These are phyloP conservation scores for Caenorhabditis tropicalis DNA, from an alignment of 1,140 invertebrate species.

Conservation along the genomic window DNA sequence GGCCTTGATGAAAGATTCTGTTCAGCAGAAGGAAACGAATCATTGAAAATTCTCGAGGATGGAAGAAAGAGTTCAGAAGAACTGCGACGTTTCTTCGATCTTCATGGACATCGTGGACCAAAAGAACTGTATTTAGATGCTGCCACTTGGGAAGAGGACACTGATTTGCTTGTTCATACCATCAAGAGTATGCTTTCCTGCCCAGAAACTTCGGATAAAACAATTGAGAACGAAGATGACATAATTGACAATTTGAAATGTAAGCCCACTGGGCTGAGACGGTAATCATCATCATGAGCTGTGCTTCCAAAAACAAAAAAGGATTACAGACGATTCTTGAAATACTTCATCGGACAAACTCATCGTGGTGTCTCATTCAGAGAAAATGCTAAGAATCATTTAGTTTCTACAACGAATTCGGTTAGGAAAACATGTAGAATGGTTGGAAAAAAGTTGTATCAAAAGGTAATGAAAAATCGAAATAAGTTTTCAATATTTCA, in stretches of 20 bases:
- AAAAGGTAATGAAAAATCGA: slow-evolving; percentile 43
- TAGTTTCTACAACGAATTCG: slow-evolving; percentile 45
- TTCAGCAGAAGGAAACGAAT: background rate
- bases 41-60: background rate
- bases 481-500: slow-evolving; percentile 43
- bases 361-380: slow-evolving; percentile 51
- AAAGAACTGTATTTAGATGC: slow-evolving; percentile 42
- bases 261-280: slow-evolving; percentile 28
- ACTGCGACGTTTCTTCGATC: slow-evolving; percentile 3
- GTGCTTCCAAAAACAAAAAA: background rate
- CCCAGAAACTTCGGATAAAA: slow-evolving; percentile 6
- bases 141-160: slow-evolving; percentile 40
- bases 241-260: slow-evolving; percentile 46
- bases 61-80: background rate
- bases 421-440: slow-evolving; percentile 16
- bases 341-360: slow-evolving; percentile 37
- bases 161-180: slow-evolving; percentile 48
- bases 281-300: background rate
- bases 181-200: slow-evolving; percentile 33
- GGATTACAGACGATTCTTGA: slow-evolving; percentile 37
- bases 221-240: slow-evolving; percentile 17
- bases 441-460: slow-evolving; percentile 43
- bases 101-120: slow-evolving; percentile 52
- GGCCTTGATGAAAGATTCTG: slow-evolving; percentile 19
- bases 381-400: slow-evolving; percentile 51